Evolutionary conservation across 2,888 invertebrate species (phyloP).

Genomic region (Adelognathus sp.): DNA sequence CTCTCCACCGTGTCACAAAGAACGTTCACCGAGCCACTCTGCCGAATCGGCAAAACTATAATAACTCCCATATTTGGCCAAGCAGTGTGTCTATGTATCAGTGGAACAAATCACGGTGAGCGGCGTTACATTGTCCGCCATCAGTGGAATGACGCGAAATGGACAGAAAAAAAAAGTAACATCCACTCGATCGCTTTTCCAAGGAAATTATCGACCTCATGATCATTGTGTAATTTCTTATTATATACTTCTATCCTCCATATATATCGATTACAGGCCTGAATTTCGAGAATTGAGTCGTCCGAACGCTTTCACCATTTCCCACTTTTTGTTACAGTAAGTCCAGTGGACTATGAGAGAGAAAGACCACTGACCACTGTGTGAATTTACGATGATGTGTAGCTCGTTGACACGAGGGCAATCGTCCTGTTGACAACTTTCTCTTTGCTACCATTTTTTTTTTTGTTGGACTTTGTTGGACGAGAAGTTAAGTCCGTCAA

Average conservation of each 20-base stretch:
- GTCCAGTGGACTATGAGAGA: constrained; percentile 17
- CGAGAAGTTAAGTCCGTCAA: too few species aligned
- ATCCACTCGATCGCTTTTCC: constrained; percentile 4
- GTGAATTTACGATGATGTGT: constrained; percentile 49
- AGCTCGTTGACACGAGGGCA: constrained; percentile 35
- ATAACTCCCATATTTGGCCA: constrained; percentile 55
- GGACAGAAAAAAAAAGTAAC: constrained; percentile 10
- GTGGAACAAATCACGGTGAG: neutral
- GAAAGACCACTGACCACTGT: constrained; percentile 12
- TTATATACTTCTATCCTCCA: too few species aligned
- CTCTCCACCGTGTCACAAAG: neutral
- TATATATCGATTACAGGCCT: neutral
- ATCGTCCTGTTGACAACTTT: constrained; percentile 40
- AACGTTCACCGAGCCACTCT: constrained; percentile 2
- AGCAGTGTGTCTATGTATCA: constrained; percentile 29
- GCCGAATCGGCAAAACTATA: constrained; percentile 36
- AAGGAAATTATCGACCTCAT: neutral
- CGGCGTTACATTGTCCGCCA: constrained; percentile 26
- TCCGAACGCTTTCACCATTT: constrained; percentile 11
- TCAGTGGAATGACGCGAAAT: constrained; percentile 13
- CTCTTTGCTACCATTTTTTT: constrained; percentile 40
- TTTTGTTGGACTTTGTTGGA: too few species aligned
- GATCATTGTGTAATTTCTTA: neutral
- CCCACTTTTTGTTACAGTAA: constrained; percentile 1
- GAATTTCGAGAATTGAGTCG: constrained; percentile 11